Evolutionary conservation across 30 jellyfish, hydroid and myxozoan genomes (phyloP).

Genomic region (Morbakka virulenta): DNA sequence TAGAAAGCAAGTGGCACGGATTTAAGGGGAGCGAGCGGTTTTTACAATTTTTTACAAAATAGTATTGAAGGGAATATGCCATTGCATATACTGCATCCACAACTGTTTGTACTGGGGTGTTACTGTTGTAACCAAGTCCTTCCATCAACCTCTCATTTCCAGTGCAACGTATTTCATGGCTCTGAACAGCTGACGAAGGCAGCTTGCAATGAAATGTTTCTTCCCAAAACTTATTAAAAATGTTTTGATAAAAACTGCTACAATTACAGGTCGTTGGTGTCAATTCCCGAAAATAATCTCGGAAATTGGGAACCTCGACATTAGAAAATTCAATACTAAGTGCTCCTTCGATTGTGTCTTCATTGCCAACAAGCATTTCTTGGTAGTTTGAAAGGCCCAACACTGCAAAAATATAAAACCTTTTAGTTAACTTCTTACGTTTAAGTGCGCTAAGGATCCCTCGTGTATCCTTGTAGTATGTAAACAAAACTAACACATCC

Average conservation of each 20-base stretch:
- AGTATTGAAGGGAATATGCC: constrained; percentile 40
- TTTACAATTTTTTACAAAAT: constrained; percentile 31
- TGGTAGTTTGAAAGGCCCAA: constrained; percentile 69
- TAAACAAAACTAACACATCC: too few relatives aligned
- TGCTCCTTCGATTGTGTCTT: constrained; percentile 54
- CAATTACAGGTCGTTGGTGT: constrained; percentile 11
- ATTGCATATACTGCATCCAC: constrained; percentile 61
- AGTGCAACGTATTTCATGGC: constrained; percentile 43
- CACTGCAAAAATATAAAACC: constrained; percentile 57
- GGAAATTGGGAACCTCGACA: constrained; percentile 32
- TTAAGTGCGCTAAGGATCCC: constrained; percentile 49
- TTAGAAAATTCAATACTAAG: constrained; percentile 60
- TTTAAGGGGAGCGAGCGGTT: neutral
- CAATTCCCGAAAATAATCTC: constrained; percentile 46
- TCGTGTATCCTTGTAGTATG: constrained; percentile 53
- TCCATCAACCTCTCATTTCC: constrained; percentile 44
- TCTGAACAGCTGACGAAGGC: neutral
- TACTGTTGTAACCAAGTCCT: constrained; percentile 77
- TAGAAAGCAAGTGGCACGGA: constrained; percentile 41
- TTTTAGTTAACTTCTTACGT: constrained; percentile 10
- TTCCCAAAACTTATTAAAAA: too few relatives aligned
- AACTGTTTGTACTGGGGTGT: constrained; percentile 80
- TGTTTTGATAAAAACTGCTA: neutral
- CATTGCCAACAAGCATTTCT: constrained; percentile 69
- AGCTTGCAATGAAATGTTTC: constrained; percentile 53